Percentiles rank a stretch among this genome's conserved stretches.
Evolutionary conservation across 2,797 vertebrate genomes (phyloP).

Genomic region (Chiloscyllium punctatum): DNA sequence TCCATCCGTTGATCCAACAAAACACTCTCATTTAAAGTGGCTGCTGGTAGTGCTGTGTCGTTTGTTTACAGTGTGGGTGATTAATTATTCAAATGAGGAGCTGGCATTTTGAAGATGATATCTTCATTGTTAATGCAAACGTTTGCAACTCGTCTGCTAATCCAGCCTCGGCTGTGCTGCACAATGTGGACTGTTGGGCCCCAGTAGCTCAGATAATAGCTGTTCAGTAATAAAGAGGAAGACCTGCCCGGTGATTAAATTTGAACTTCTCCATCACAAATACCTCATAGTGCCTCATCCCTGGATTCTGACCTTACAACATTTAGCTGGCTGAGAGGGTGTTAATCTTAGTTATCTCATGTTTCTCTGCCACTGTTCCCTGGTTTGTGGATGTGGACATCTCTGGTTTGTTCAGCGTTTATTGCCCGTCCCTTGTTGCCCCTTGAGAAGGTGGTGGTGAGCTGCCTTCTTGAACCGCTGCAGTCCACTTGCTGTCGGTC

Average conservation of each 20-base stretch:
- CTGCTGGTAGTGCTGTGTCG: background rate
- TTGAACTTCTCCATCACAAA: background rate
- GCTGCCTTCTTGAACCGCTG: no score
- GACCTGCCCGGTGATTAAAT: background rate
- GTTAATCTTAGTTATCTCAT: no score
- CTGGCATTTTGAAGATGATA: slow-evolving; percentile 5
- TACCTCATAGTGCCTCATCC: background rate
- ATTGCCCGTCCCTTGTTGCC: no score
- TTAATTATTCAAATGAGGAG: slow-evolving; percentile 30
- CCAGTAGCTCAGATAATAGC: background rate
- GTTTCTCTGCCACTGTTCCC: no score
- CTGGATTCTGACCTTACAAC: background rate
- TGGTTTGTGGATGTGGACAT: no score
- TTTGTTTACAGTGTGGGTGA: slow-evolving; percentile 7
- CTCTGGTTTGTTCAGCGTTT: no score
- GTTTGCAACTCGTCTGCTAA: background rate
- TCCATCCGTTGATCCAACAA: background rate
- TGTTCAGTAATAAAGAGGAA: background rate
- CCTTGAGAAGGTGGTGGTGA: no score
- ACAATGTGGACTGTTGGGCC: background rate
- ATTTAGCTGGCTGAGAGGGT: background rate
- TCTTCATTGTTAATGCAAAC: slow-evolving; percentile 35
- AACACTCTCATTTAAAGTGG: background rate
- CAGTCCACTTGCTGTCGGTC: no score
- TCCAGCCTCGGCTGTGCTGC: no score